Evolutionary conservation across 2,888 invertebrate species (phyloP).

Genomic region (Miltochrista miniata): DNA sequence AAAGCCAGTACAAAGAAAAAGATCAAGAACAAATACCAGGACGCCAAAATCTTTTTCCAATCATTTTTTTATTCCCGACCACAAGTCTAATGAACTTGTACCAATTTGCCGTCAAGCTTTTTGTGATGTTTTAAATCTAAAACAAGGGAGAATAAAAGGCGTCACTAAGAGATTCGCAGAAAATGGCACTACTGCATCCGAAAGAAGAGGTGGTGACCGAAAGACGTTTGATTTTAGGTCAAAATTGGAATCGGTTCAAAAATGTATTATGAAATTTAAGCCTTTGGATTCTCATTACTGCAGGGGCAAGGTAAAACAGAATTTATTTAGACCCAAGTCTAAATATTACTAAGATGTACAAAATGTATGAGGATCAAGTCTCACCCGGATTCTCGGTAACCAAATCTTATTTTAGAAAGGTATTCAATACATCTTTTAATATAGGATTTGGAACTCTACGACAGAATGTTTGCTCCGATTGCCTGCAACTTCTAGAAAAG

Average conservation of each 20-base stretch:
- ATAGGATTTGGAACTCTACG: background rate
- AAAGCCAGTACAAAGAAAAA: background rate
- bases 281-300: background rate
- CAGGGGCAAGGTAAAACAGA: background rate
- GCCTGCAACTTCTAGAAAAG: background rate
- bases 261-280: background rate
- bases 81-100: background rate
- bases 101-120: background rate
- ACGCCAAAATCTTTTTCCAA: background rate
- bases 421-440: background rate
- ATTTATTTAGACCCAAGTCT: background rate
- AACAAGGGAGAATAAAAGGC: background rate
- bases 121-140: background rate
- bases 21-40: background rate
- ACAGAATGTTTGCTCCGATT: background rate
- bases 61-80: too few relatives aligned
- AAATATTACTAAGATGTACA: background rate
- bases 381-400: background rate
- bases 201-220: background rate
- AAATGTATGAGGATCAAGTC: background rate
- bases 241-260: background rate
- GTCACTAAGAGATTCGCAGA: background rate
- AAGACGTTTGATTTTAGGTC: too few relatives aligned
- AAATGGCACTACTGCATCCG: background rate
- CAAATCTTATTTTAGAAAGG: background rate